Base-by-base conservation (phyloP, 2,113 vertebrate species). In the Hypocryptadius cinnamomeus region DNA sequence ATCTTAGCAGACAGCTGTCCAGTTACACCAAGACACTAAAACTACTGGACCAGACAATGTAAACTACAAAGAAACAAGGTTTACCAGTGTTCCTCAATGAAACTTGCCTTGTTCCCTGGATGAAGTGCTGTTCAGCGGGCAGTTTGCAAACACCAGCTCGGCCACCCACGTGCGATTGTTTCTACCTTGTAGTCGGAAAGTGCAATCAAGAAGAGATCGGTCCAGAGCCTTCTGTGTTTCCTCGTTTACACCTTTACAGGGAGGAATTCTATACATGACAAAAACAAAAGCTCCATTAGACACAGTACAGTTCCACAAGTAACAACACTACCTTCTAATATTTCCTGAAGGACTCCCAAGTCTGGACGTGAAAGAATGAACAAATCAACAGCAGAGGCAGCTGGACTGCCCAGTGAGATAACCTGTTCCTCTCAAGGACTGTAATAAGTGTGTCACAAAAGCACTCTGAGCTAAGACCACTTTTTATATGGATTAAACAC, bases 151-250 rank as follows among this genome's bases (percentile, higher is more conserved):
- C 83, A 99, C 98, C 96, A 99, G 97, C 93, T 99, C 99, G 69
- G 98, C 99, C 94, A 99, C 98, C 99, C 99, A 99, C 0, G 99
- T 99, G 89, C 99, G 98, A 94, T 99, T 99, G 96, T 99, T 99
- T 96, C 99, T 98, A 93, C 99, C 99, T 98, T 99, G 99, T 92
- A 99, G 97, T 51, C 99, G 98, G 97, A 99, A 99, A 97, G 99
- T 99, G 98, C 99, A 99, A 97, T 99, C 99, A 59, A 99, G 98
- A 68, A 99, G 98, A 87, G 98, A 98, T 35, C 98, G 98, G 66
- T 99, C 99, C 82, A 99, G 97, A 95, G 98, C 98, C 96, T 97
- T 99, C 96, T 98, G 98, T 0, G 99, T 99, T 97, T 99, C 99
- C 92, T 99, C 99, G 5, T 97, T 98, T 19, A 99, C 98, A 90